A percentile compares a stretch with the other conserved stretches of the same genome.
Conservation (phyloP, 2,113 vertebrate genomes). For the Patagioenas fasciata region DNA sequence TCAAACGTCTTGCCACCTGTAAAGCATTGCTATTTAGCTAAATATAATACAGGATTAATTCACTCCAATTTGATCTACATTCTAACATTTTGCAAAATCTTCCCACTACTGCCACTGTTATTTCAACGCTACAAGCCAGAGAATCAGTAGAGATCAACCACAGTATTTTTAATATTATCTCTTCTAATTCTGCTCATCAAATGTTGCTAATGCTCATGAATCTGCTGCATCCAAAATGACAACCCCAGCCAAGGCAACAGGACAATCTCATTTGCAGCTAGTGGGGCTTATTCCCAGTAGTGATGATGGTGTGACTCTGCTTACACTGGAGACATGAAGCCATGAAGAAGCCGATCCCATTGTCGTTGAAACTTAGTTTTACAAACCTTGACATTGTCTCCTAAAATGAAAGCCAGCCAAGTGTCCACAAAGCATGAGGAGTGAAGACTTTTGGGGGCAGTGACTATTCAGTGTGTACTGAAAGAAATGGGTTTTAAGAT, state of each 20-base stretch:
- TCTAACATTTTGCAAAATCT: neutral
- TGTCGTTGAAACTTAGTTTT: neutral
- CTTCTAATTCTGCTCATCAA: neutral
- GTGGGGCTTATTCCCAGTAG: neutral
- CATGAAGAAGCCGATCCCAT: neutral
- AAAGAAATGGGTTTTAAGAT: neutral
- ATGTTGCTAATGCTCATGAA: neutral
- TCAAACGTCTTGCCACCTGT: neutral
- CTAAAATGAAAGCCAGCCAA: neutral
- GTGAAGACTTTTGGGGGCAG: neutral
- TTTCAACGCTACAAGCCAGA: neutral
- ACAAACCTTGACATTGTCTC: neutral
- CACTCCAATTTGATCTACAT: neutral
- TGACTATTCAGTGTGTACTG: neutral
- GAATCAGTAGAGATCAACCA: neutral
- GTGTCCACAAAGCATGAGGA: neutral
- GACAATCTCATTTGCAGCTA: neutral
- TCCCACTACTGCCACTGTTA: neutral
- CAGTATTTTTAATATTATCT: neutral
- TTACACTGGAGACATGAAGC: neutral
- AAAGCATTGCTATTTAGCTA: neutral
- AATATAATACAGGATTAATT: neutral
- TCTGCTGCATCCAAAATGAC: neutral
- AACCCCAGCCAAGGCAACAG: neutral
- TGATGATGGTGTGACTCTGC: neutral